A percentile compares a stretch with the other conserved stretches of the same genome.
Conservation (phyloP, 2,888 invertebrate species). For the Erynnis tages region DNA sequence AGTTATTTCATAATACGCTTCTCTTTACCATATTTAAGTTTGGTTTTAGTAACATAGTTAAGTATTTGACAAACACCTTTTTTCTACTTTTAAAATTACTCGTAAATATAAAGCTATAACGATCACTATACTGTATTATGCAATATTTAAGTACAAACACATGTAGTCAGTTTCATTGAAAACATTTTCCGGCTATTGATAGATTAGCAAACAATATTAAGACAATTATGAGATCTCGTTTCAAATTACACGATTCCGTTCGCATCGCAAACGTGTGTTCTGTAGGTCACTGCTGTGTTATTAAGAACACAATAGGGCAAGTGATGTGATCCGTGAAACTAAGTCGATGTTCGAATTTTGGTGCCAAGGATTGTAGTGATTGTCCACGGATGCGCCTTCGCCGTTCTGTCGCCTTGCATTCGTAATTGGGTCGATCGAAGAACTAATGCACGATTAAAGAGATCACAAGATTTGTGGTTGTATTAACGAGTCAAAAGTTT, state of each 20-base stretch:
- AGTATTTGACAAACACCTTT: no score
- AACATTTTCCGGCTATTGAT: constrained; percentile 25
- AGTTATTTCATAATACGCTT: no score
- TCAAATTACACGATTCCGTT: constrained; percentile 21
- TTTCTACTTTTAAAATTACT: no score
- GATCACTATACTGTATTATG: not conserved
- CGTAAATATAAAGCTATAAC: no score
- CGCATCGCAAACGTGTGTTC: constrained; percentile 17
- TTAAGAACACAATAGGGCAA: constrained; percentile 53
- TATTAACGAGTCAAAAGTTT: no score
- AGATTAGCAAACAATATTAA: constrained; percentile 21
- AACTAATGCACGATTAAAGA: constrained; percentile 10
- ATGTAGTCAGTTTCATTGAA: constrained; percentile 9
- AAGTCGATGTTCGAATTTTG: constrained; percentile 40
- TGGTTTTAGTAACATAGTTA: no score
- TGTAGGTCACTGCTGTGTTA: constrained; percentile 43
- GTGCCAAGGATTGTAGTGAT: constrained; percentile 71
- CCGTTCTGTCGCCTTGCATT: constrained; percentile 61
- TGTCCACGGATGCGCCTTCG: constrained; percentile 50
- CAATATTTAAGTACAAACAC: constrained; percentile 7
- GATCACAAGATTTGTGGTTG: not conserved
- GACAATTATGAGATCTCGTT: constrained; percentile 22
- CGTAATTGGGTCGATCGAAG: constrained; percentile 55
- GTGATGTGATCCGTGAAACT: constrained; percentile 42
- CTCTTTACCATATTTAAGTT: no score